Percentiles rank a stretch among this genome's conserved stretches.
Evolutionary conservation across 1,140 invertebrate species (phyloP).

Genomic region (Sitophilus oryzae): DNA sequence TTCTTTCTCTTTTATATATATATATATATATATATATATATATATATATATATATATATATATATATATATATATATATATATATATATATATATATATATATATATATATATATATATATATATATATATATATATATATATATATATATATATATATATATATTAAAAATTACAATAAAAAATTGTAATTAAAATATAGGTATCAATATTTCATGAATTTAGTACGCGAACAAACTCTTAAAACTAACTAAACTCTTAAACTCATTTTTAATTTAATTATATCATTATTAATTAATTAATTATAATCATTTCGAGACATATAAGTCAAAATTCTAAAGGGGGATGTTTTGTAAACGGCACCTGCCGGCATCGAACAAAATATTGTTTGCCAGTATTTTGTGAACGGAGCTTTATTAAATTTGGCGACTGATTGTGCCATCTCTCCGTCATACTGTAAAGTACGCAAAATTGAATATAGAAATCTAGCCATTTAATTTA

Average conservation of each 20-base stretch:
- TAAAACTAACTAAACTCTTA: too few relatives aligned
- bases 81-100: not conserved
- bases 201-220: not conserved
- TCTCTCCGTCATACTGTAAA: too few relatives aligned
- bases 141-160: not conserved
- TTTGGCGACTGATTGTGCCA: too few relatives aligned
- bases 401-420: too few relatives aligned
- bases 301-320: not conserved
- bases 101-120: not conserved
- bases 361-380: too few relatives aligned
- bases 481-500: too few relatives aligned
- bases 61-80: not conserved
- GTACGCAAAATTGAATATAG: too few relatives aligned
- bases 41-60: not conserved
- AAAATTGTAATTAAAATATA: not conserved
- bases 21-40: not conserved
- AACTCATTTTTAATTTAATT: not conserved
- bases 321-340: not conserved
- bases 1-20: not conserved
- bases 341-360: not conserved
- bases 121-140: not conserved
- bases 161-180: not conserved
- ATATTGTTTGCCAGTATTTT: too few relatives aligned
- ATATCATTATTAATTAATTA: not conserved
- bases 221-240: not conserved